Evolutionary conservation across 2,113 vertebrate species (phyloP), one percentile per base, ranked within the genome.

Genomic region (Antidorcas marsupialis): DNA sequence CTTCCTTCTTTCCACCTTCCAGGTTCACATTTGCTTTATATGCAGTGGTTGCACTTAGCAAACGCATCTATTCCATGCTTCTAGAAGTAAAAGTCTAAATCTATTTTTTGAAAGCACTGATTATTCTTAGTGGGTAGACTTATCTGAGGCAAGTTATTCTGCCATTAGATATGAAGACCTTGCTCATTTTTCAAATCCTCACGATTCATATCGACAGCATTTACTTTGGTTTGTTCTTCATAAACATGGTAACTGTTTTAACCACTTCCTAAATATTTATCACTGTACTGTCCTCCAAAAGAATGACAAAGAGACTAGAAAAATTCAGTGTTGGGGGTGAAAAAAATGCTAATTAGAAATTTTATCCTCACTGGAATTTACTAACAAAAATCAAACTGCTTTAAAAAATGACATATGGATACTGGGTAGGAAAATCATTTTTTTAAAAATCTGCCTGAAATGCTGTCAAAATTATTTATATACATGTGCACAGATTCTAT

Each of bases 391-490:
- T 50, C 23, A 53, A 90, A 39, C 12, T 93, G 12, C 55, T 89
- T 96, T 96, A 25, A 27, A 84, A 98, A 83, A 88, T 23, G 57
- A 79, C 81, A 97, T 71, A 92, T 88, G 84, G 83, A 82, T 88
- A 39, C 30, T 91, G 36, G 17, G 33, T 62, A 86, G 74, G 12
- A 82, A 96, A 93, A 33, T 71, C 11, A 71, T 25, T 57, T 59
- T 30, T 7, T 6, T 0, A 52, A 27, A 76, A 93, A 85, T 59
- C 12, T 88, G 57, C 86, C 25, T 91, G 28, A 89, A 45, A 83
- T 86, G 76, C 33, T 95, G 93, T 94, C 53, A 97, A 95, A 97
- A 88, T 94, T 67, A 96, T 86, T 62, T 93, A 84, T 84, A 86
- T 33, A 55, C 47, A 71, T 86, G 52, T 71, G 57, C 33, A 95